Base-by-base conservation (phyloP, 2,888 invertebrate genomes). In the Choristoneura rosaceana region DNA sequence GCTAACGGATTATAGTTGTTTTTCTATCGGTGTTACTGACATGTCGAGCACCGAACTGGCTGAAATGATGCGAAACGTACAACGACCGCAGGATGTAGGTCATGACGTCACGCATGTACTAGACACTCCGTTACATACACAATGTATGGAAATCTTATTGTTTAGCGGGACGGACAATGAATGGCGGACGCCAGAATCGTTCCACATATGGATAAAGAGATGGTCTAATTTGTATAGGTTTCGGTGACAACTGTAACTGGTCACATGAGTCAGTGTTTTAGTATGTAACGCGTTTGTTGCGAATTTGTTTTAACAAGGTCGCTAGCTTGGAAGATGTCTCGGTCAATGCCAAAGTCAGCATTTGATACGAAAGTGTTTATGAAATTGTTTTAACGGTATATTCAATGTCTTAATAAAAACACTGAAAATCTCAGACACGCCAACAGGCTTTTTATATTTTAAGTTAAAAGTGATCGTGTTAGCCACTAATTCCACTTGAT, bases 71-170 rank as follows among this genome's bases (percentile, higher is more conserved):
- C 76, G 78, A 76, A 75, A 76, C 77, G 82, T 78, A 69, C 82
- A 79, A 78, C 79, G 83, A 79, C 79, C 81, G 79, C 79, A 76
- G 74, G 61, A 84, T 78, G 79, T 84, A 75, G 83, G 84, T 81
- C 84, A 71, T 82, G 81, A 83, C 84, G 82, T 84, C 83, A 83
- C 63, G 47, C 12, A 17, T 61, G 17, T 58, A 62, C 62, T 62
- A 71, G 52, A 70, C 50, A 52, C 70, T 67, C 73, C 73, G 73
- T 73, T 73, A 73, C 58, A 41, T 47, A 67, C 45, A 67, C 45
- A 71, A 50, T 68, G 71, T 71, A 71, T 69, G 68, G 73, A 73
- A 69, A 73, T 73, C 68, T 68, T 64, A 73, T 73, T 68, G 73
- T 73, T 73, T 67, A 71, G 55, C 50, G 61, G 38, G n/a, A 34